Conservation (phyloP, 2,113 vertebrate species). For the Cavia porcellus region DNA sequence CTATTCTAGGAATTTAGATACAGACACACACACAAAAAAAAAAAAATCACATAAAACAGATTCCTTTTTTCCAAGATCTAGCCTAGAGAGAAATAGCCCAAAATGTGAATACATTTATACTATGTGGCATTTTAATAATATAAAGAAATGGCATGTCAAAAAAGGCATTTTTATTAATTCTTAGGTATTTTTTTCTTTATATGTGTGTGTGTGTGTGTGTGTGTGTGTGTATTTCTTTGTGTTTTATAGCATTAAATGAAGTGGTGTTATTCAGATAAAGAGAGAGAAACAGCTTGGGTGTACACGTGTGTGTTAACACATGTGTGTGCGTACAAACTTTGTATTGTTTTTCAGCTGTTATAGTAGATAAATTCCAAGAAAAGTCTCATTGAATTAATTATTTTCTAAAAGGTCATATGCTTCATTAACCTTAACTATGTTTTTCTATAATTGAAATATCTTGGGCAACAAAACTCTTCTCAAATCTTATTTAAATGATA, state of each 20-base stretch:
- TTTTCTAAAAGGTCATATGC: neutral
- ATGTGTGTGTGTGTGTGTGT: too few species aligned
- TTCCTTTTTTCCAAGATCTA: neutral
- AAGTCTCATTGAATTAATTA: neutral
- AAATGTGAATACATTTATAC: neutral
- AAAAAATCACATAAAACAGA: neutral
- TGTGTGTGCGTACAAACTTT: neutral
- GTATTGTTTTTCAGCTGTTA: neutral
- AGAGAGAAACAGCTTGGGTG: neutral
- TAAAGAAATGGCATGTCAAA: neutral
- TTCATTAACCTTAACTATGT: neutral
- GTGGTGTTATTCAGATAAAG: neutral
- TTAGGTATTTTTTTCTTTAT: neutral
- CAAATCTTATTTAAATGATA: conserved; percentile 14
- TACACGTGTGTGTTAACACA: neutral
- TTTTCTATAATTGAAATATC: neutral
- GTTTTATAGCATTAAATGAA: neutral
- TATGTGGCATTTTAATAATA: neutral
- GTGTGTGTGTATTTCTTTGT: too few species aligned
- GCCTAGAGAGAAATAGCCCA: neutral
- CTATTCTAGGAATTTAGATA: neutral
- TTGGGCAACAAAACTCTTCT: neutral
- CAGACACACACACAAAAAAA: neutral
- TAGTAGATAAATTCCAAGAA: neutral
- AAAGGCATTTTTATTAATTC: neutral